phyloP scores from a whole-genome alignment of 2,888 invertebrate species.

The Lacanobia wlatinum region DNA sequence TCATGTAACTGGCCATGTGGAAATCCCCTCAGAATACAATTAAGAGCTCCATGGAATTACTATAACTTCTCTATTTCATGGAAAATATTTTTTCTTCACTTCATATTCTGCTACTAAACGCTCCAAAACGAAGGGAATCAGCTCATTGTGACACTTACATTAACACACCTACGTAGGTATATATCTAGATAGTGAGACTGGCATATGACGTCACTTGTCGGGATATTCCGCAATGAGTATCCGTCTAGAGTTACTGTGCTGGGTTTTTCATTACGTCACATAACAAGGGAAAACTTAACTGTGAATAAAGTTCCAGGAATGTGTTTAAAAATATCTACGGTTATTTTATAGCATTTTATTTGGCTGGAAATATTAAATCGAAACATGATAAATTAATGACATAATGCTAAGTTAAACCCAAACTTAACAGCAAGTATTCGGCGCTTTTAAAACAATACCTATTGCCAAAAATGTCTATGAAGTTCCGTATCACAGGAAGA shows the following conservation, averaged over 20 bases:
- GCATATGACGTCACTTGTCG: not conserved
- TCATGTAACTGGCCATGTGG: slow-evolving; percentile 55
- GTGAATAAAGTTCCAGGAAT: not conserved
- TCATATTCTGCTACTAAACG: not conserved
- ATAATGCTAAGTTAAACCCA: not conserved
- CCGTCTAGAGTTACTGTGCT: slow-evolving; percentile 5
- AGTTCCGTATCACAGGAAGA: no score
- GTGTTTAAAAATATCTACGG: not conserved
- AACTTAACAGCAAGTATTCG: not conserved
- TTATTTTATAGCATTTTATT: slow-evolving; percentile 3
- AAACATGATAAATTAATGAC: not conserved
- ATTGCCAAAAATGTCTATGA: not conserved
- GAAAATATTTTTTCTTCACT: no score
- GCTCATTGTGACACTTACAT: not conserved
- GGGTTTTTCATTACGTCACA: slow-evolving; percentile 7
- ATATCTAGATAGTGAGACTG: not conserved
- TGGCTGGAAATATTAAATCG: not conserved
- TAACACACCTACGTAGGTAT: not conserved
- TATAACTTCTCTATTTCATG: no score
- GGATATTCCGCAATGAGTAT: slow-evolving; percentile 21
- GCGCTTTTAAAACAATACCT: not conserved
- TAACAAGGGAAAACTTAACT: slow-evolving; percentile 1
- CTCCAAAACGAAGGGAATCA: not conserved
- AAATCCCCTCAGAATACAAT: slow-evolving; percentile 44
- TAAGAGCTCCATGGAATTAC: not conserved